These are phyloP conservation scores for Conus ventricosus DNA, from an alignment of 1,140 invertebrate genomes.

Conservation along the genomic window DNA sequence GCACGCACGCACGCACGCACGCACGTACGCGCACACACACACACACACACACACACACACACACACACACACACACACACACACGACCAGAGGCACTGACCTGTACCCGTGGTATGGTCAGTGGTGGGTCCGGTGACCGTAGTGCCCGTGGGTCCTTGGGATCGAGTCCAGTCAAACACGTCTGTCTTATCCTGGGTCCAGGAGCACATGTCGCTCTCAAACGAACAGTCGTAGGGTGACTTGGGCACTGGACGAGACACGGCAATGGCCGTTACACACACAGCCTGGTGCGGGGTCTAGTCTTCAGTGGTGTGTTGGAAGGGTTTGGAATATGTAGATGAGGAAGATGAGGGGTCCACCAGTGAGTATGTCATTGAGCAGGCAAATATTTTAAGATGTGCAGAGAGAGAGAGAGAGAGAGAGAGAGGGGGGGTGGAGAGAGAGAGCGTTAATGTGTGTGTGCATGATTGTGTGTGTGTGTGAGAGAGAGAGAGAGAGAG, in stretches of 20 bases:
- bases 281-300: too few relatives aligned
- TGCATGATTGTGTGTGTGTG: too few relatives aligned
- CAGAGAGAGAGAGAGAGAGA: too few relatives aligned
- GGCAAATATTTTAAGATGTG: too few relatives aligned
- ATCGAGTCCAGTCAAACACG: constrained; percentile 70
- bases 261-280: too few relatives aligned
- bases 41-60: not conserved
- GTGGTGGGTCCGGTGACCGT: constrained; percentile 53
- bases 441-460: too few relatives aligned
- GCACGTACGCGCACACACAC: not conserved
- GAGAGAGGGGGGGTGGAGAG: too few relatives aligned
- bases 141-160: constrained; percentile 51
- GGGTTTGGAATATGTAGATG: too few relatives aligned
- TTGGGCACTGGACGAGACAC: constrained; percentile 21
- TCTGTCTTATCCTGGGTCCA: constrained; percentile 68
- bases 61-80: not conserved
- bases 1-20: not conserved
- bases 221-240: constrained; percentile 59
- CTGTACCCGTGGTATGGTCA: constrained; percentile 57
- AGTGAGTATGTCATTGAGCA: too few relatives aligned
- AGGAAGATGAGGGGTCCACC: constrained; percentile 25
- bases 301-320: too few relatives aligned
- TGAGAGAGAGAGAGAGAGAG: too few relatives aligned
- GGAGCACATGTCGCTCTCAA: constrained; percentile 67
- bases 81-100: constrained; percentile 10